Evolutionary conservation across 2,797 vertebrate species (phyloP).

Genomic region (Meriones psammophilus): DNA sequence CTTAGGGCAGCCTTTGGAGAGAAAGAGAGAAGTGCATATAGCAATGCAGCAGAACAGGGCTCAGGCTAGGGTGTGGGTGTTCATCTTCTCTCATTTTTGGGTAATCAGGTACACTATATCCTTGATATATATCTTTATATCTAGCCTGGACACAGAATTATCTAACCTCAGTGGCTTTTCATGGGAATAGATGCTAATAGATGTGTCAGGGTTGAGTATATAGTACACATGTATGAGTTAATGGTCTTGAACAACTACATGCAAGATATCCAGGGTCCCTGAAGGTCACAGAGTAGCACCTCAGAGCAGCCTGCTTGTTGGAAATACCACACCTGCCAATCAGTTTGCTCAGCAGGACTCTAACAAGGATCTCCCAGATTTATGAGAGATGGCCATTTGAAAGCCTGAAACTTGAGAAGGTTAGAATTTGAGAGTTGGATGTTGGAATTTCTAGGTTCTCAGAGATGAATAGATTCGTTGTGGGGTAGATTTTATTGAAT

Average conservation of each 20-base stretch:
- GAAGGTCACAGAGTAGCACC: background rate
- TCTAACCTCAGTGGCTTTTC: slow-evolving; percentile 2
- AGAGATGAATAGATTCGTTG: slow-evolving; percentile 27
- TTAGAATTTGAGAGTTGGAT: slow-evolving; percentile 23
- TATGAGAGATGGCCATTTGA: background rate
- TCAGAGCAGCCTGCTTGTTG: background rate
- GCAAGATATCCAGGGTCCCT: background rate
- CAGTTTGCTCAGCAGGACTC: slow-evolving; percentile 36
- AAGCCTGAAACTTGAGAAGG: slow-evolving; percentile 39
- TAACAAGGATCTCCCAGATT: background rate
- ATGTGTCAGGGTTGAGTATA: background rate
- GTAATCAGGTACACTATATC: background rate
- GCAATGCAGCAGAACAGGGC: background rate
- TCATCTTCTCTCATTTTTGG: background rate
- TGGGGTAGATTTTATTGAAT: slow-evolving; percentile 29
- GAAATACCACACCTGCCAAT: background rate
- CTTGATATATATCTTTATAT: slow-evolving; percentile 28
- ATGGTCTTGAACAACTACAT: slow-evolving; percentile 17
- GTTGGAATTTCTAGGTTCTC: background rate
- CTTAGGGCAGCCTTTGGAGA: background rate
- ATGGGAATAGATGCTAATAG: slow-evolving; percentile 2
- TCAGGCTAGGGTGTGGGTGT: background rate
- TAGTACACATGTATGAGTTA: background rate
- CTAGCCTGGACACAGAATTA: background rate
- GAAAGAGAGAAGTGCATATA: background rate